Evolutionary conservation across 2,797 vertebrate genomes (phyloP).

Genomic region (Falco concolor): DNA sequence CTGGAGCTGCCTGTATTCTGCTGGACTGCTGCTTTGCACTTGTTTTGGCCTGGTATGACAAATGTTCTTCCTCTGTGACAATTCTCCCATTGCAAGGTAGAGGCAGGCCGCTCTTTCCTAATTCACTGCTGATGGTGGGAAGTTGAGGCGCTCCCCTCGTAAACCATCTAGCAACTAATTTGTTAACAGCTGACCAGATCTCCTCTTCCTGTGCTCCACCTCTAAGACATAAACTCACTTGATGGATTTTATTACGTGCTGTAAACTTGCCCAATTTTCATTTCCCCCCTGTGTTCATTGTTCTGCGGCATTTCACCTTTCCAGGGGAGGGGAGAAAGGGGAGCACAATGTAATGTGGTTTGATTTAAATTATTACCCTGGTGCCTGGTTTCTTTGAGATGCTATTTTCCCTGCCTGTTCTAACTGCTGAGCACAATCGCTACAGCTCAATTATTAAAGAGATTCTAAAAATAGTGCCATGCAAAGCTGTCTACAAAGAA

Average conservation of each 20-base stretch:
- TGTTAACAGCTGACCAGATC: not conserved
- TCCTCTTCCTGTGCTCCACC: not conserved
- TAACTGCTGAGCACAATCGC: conserved; percentile 69
- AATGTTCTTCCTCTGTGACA: not conserved
- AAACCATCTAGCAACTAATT: not conserved
- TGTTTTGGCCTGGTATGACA: not conserved
- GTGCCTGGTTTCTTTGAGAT: conserved; percentile 59
- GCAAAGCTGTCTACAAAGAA: conserved; percentile 68
- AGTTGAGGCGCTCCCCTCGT: not conserved
- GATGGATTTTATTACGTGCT: conserved; percentile 2
- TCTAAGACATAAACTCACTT: not conserved
- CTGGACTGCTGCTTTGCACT: not conserved
- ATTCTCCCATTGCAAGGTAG: not conserved
- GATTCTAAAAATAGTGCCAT: conserved; percentile 73
- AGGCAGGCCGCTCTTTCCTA: not conserved
- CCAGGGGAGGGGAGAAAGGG: not conserved
- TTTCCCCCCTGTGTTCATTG: not conserved
- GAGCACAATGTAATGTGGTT: conserved; percentile 34
- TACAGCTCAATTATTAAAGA: conserved; percentile 80
- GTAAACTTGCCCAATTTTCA: conserved; percentile 28
- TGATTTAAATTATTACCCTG: conserved; percentile 73
- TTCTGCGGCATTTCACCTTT: conserved; percentile 34
- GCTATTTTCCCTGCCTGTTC: conserved; percentile 71
- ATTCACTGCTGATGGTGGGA: not conserved
- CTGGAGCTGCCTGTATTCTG: not conserved